These are phyloP conservation scores for Macroramphosus scolopax DNA, from an alignment of 2,797 vertebrate species.

Conservation along the genomic window DNA sequence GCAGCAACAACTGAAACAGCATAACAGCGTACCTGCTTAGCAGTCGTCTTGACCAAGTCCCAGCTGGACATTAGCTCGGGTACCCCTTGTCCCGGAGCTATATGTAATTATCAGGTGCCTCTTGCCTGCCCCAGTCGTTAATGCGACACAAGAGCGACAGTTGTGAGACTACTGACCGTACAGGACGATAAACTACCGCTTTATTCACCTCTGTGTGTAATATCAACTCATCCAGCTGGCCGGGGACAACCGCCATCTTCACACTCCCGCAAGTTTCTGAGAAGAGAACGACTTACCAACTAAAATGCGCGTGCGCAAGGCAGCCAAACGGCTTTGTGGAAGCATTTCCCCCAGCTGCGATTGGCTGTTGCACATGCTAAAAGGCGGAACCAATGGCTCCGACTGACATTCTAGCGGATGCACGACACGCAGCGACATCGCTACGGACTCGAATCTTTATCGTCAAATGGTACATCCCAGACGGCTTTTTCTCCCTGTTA, in stretches of 20 bases:
- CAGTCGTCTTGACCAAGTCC: conserved; percentile 85
- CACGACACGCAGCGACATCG: conserved; percentile 39
- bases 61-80: conserved; percentile 89
- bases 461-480: conserved; percentile 7
- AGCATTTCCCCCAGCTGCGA: conserved; percentile 64
- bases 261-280: conserved; percentile 80
- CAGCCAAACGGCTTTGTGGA: conserved; percentile 31
- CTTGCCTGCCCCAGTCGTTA: conserved; percentile 73
- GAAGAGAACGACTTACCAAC: conserved; percentile 58
- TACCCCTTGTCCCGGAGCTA: conserved; percentile 83
- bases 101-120: conserved; percentile 85
- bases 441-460: conserved; percentile 5
- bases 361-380: conserved; percentile 75
- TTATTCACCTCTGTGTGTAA: conserved; percentile 92
- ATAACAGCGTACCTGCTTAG: conserved; percentile 79
- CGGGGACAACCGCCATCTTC: conserved; percentile 95
- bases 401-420: conserved; percentile 68
- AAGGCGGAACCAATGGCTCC: conserved; percentile 85
- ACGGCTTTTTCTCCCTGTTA: neutral
- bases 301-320: conserved; percentile 66
- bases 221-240: conserved; percentile 88
- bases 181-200: conserved; percentile 90
- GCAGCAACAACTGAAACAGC: conserved; percentile 53
- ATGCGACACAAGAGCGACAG: conserved; percentile 84
- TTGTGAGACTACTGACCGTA: conserved; percentile 86